Conservation (phyloP, 2,888 invertebrate species). For the Torymus tubicola region DNA sequence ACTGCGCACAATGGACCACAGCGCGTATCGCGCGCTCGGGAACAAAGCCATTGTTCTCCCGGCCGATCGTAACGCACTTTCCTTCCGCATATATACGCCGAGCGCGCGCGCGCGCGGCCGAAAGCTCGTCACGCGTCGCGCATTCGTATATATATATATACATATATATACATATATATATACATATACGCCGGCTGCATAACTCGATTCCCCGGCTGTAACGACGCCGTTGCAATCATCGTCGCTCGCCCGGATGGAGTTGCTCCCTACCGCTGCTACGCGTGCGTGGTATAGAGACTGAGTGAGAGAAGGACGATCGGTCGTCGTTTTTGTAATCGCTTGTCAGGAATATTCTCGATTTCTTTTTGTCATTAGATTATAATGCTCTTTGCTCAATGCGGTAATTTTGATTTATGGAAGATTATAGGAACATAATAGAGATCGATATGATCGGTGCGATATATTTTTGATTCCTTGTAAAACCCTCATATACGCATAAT, state of each 20-base stretch:
- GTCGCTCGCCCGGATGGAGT: slow-evolving; percentile 20
- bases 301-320: too few relatives aligned
- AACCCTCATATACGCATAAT: too few relatives aligned
- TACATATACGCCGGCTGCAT: slow-evolving; percentile 34
- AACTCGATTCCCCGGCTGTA: slow-evolving; percentile 60
- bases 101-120: neutral
- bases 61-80: slow-evolving; percentile 23
- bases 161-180: neutral
- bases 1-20: neutral
- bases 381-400: too few relatives aligned
- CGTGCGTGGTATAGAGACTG: too few relatives aligned
- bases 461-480: too few relatives aligned
- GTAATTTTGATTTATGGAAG: too few relatives aligned
- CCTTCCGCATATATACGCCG: neutral
- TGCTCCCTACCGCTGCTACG: neutral
- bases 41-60: slow-evolving; percentile 44
- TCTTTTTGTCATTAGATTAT: too few relatives aligned
- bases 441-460: too few relatives aligned
- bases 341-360: too few relatives aligned
- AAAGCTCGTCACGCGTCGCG: neutral
- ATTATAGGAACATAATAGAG: too few relatives aligned
- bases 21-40: slow-evolving; percentile 6
- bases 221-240: slow-evolving; percentile 65
- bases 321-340: too few relatives aligned
- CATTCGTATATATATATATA: slow-evolving; percentile 11